Percentiles rank a stretch among this genome's conserved stretches.
Evolutionary conservation across 1,140 invertebrate species (phyloP).

Genomic region (Argopecten irradians): DNA sequence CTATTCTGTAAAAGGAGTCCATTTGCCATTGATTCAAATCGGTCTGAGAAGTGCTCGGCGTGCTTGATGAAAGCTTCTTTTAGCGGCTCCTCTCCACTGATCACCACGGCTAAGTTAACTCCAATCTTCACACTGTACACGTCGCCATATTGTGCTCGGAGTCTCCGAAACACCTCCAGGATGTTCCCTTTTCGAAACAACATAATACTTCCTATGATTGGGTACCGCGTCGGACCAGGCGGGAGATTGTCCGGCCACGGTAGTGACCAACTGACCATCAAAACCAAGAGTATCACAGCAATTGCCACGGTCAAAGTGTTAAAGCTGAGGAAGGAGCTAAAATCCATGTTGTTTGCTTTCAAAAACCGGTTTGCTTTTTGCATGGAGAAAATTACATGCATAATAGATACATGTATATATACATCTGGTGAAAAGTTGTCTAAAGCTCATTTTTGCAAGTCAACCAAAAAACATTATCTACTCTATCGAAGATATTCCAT

Average conservation of each 20-base stretch:
- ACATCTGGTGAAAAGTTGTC: no score
- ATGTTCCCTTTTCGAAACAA: neutral
- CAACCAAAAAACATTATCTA: no score
- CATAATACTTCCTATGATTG: neutral
- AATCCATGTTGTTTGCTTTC: neutral
- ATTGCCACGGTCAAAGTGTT: neutral
- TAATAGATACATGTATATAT: no score
- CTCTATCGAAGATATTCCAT: no score
- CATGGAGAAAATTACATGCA: no score
- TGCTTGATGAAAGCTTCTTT: conserved; percentile 55
- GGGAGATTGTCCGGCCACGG: neutral
- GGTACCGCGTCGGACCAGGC: neutral
- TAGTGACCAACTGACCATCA: neutral
- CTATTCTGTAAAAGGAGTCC: neutral
- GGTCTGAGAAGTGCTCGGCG: conserved; percentile 42
- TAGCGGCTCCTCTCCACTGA: conserved; percentile 49
- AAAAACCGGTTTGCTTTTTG: no score
- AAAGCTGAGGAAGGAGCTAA: neutral
- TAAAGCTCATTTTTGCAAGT: no score
- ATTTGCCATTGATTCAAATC: conserved; percentile 3
- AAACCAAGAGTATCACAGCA: neutral
- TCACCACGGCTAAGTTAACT: conserved; percentile 39
- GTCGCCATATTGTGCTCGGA: conserved; percentile 45
- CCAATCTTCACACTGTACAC: conserved; percentile 51
- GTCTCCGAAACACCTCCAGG: neutral